Evolutionary conservation across 1,140 invertebrate genomes (phyloP), one percentile per base, ranked within the genome.

Genomic region (Drosophila lacteicornis): DNA sequence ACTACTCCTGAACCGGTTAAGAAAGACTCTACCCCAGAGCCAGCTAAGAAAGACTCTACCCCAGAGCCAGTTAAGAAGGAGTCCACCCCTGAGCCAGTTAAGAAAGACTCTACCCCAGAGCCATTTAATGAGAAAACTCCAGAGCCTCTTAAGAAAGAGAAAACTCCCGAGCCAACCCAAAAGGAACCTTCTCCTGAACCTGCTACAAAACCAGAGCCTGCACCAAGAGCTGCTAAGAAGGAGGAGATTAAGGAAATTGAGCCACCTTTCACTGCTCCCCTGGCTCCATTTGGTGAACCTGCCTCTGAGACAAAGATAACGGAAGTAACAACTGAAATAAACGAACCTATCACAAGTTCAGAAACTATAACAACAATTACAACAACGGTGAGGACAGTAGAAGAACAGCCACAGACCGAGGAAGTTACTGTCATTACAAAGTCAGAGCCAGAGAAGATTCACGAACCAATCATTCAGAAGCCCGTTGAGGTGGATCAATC

Each of bases 221-320:
- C 50, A 19, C 76, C 79, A 3, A 73, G 86, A 57, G 33, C 36
- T 2, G 40, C 17, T 9, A 46, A 73, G 3, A 82, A 75, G 13
- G 68, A 82, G 13, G 65, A 75, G 36, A 25, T 27, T n/a, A n/a
- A 38, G 0, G 68, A 76, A 30, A 49, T 86, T 27, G 60, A 79
- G 27, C 85, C 79, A 30, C 86, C 71, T 1, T 90, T 63, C 27
- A 82, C 71, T 19, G 82, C 75, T 30, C 86, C 85, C 9, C 42
- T 88, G 3, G 67, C 63, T 15, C 81, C 85, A 19, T 88, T 88
- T 19, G 42, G 50, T 7, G 65, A 77, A 22, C 27, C 56, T 33
- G 11, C 62, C 8, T 40, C 61, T 4, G 47, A 76, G 9, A 51
- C 66, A 12, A 58, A 55, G 6, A 43, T 68, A 42, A 88, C 65